A percentile compares a stretch with the other conserved stretches of the same genome.
These are phyloP conservation scores for Laspeyria flexula DNA, from an alignment of 2,888 invertebrate genomes.

Conservation along the genomic window DNA sequence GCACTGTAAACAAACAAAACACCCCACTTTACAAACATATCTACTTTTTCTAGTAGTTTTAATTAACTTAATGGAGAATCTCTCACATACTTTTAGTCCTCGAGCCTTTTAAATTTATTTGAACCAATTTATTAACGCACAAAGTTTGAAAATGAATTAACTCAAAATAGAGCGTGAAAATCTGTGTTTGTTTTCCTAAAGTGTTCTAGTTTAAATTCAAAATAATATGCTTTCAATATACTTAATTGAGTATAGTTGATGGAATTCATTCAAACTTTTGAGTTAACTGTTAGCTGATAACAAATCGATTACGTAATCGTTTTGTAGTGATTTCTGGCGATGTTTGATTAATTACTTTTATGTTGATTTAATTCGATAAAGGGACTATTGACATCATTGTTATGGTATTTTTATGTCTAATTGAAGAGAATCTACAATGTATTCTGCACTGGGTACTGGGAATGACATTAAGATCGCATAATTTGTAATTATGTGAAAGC, in stretches of 20 bases:
- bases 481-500: too few relatives aligned
- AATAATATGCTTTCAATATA: background rate
- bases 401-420: too few relatives aligned
- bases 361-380: background rate
- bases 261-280: background rate
- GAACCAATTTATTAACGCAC: background rate
- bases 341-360: slow-evolving; percentile 9
- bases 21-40: slow-evolving; percentile 32
- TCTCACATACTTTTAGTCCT: background rate
- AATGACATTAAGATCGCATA: too few relatives aligned
- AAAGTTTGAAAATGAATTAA: background rate
- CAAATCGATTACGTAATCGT: slow-evolving; percentile 5
- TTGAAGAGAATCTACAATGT: too few relatives aligned
- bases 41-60: slow-evolving; percentile 14
- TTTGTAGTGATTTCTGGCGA: background rate
- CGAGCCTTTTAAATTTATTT: background rate
- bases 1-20: slow-evolving; percentile 88
- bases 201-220: background rate
- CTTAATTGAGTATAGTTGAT: background rate
- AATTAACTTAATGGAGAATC: slow-evolving; percentile 7
- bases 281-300: slow-evolving; percentile 6
- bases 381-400: background rate
- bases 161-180: background rate
- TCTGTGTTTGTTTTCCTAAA: background rate
- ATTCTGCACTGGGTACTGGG: too few relatives aligned